phyloP scores from a whole-genome alignment of 1,140 invertebrate genomes.

The Nasonia vitripennis region DNA sequence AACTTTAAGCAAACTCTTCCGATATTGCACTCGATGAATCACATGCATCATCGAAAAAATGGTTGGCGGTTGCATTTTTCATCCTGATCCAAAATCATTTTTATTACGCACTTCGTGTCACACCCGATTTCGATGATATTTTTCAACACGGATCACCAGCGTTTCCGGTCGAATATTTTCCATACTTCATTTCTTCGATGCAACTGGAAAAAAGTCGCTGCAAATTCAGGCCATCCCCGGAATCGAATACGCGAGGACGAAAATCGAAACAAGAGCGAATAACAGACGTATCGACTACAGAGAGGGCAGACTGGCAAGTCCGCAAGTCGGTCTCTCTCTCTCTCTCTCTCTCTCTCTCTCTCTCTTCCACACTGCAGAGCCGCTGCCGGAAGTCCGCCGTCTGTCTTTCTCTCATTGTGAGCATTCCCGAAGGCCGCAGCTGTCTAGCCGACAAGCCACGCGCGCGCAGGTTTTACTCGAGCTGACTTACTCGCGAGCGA shows the following conservation, averaged over 20 bases:
- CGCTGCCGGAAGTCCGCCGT: neutral
- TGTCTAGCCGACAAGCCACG: neutral
- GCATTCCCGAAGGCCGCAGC: neutral
- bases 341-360: neutral
- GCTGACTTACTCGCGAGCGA: neutral
- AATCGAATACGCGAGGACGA: neutral
- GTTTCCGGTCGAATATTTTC: too few relatives aligned
- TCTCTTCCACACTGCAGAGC: neutral
- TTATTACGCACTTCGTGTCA: too few relatives aligned
- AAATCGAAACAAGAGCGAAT: neutral
- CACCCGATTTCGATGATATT: too few relatives aligned
- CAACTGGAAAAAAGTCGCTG: neutral
- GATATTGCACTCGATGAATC: too few relatives aligned
- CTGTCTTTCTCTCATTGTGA: neutral
- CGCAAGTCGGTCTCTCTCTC: neutral
- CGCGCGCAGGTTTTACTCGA: neutral
- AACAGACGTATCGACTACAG: neutral
- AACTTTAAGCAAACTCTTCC: too few relatives aligned
- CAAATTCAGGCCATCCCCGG: neutral
- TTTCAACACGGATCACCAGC: too few relatives aligned
- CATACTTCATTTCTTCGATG: too few relatives aligned
- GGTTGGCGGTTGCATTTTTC: too few relatives aligned
- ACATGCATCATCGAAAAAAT: too few relatives aligned
- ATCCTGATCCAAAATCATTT: too few relatives aligned
- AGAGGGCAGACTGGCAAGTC: neutral